phyloP scores from a whole-genome alignment of 2,888 invertebrate species.

The Mamestra brassicae region DNA sequence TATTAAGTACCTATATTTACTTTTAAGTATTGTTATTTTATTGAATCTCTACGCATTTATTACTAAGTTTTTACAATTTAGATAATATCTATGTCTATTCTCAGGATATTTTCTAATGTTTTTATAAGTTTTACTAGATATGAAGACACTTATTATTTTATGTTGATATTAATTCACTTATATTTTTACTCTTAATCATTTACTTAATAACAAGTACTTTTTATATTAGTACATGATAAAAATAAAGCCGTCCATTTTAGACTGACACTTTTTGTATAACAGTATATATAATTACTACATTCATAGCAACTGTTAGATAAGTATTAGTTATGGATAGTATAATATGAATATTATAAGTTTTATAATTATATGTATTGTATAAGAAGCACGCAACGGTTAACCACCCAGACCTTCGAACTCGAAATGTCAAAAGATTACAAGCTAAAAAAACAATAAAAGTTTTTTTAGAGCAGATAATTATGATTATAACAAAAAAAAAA shows the following conservation, averaged over 20 bases:
- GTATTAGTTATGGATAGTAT: slow-evolving; percentile 19
- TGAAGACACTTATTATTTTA: neutral
- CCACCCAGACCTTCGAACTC: too few species aligned
- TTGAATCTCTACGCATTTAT: slow-evolving; percentile 28
- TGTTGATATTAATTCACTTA: slow-evolving; percentile 18
- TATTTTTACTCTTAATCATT: slow-evolving; percentile 29
- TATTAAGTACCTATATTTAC: neutral
- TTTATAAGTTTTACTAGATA: slow-evolving; percentile 2
- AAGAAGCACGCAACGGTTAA: neutral
- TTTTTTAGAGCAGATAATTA: too few species aligned
- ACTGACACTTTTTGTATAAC: slow-evolving; percentile 57
- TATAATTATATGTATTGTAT: slow-evolving; percentile 4
- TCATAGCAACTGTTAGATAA: slow-evolving; percentile 12
- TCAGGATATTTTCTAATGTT: slow-evolving; percentile 21
- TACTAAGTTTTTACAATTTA: slow-evolving; percentile 6
- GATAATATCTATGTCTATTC: neutral
- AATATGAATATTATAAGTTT: slow-evolving; percentile 15
- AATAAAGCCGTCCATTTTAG: slow-evolving; percentile 69
- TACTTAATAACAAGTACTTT: slow-evolving; percentile 19
- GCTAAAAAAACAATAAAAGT: too few species aligned
- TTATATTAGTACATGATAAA: slow-evolving; percentile 8
- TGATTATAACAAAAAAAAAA: too few species aligned
- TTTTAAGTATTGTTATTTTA: neutral
- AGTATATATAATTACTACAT: slow-evolving; percentile 30
- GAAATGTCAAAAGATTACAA: too few species aligned